Conservation (phyloP, 53 echinoderm and acorn worm genomes). For the Holothuria scabra region DNA sequence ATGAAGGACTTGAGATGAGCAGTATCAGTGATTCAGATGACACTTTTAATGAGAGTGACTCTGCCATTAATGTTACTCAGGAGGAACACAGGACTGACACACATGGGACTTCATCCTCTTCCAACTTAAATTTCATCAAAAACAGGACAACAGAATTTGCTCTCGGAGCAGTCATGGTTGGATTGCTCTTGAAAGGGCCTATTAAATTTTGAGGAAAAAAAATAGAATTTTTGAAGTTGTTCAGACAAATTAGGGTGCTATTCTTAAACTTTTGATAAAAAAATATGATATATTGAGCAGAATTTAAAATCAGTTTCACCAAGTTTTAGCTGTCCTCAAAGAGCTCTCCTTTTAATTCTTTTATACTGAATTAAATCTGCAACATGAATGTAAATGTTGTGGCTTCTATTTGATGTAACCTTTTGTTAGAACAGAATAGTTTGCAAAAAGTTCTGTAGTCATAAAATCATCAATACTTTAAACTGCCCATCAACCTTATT, state of each 20-base stretch:
- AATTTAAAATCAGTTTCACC: no score
- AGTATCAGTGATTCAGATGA: conserved; percentile 10
- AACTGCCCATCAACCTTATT: no score
- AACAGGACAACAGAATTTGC: conserved; percentile 61
- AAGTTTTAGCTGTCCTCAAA: no score
- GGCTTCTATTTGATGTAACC: no score
- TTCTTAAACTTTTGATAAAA: no score
- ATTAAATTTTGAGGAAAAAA: neutral
- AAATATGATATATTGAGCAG: no score
- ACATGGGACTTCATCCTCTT: neutral
- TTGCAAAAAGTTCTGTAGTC: no score
- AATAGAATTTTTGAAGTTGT: neutral
- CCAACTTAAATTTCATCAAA: conserved; percentile 32
- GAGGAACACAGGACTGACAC: neutral
- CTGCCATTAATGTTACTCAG: conserved; percentile 6
- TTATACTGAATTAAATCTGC: no score
- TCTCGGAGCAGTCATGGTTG: conserved; percentile 59
- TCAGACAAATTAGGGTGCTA: neutral
- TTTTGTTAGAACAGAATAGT: no score
- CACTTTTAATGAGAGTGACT: neutral
- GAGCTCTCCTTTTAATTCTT: no score
- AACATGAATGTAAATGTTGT: no score
- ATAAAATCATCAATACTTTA: no score
- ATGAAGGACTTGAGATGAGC: conserved; percentile 22
- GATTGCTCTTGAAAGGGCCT: conserved; percentile 61